phyloP scores from a whole-genome alignment of 2,113 vertebrate genomes.

The Sapajus apella region DNA sequence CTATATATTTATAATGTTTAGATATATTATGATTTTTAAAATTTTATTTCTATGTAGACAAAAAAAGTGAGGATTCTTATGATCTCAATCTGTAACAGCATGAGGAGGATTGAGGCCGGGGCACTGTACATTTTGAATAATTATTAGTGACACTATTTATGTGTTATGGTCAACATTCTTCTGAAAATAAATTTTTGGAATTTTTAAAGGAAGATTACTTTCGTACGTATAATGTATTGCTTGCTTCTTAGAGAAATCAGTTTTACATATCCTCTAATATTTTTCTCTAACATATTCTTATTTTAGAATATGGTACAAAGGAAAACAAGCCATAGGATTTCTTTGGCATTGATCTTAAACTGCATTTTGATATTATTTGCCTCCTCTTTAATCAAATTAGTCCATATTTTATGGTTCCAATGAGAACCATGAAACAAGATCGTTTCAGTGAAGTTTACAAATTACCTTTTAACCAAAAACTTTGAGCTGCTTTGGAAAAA shows the following conservation, averaged over 20 bases:
- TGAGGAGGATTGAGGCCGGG: background rate
- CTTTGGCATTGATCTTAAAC: background rate
- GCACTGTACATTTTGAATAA: background rate
- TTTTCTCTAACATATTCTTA: background rate
- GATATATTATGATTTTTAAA: background rate
- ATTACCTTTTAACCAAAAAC: slow-evolving; percentile 1
- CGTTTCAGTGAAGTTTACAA: background rate
- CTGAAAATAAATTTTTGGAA: slow-evolving; percentile 23
- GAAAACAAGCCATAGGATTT: background rate
- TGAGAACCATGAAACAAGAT: background rate
- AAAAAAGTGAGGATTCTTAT: background rate
- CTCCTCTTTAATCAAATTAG: background rate
- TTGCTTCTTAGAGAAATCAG: background rate
- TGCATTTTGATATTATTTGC: background rate
- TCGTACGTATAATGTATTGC: background rate
- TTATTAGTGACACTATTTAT: background rate
- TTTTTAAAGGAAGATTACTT: background rate
- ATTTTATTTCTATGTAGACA: slow-evolving; percentile 12
- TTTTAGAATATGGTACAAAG: background rate
- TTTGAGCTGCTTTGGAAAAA: background rate
- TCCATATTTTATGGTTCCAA: background rate
- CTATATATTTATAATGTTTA: background rate
- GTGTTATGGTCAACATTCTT: background rate
- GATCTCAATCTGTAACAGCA: background rate
- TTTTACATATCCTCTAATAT: background rate